phyloP scores from a whole-genome alignment of 35 echinoderm and acorn worm genomes.

The Anneissia japonica region DNA sequence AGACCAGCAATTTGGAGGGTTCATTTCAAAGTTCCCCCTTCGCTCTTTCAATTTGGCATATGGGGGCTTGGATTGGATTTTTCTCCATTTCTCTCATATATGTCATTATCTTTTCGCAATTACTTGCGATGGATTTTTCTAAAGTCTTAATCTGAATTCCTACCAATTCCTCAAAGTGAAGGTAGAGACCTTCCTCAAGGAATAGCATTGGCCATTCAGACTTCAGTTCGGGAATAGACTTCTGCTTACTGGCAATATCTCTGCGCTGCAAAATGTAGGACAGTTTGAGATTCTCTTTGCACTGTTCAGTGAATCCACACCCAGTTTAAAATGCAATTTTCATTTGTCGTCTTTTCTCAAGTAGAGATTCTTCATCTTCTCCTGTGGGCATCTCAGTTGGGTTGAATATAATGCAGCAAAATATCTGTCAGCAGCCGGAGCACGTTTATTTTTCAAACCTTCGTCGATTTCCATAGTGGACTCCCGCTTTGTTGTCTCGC shows the following conservation, averaged over 20 bases:
- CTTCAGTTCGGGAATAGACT: neutral
- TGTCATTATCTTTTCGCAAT: neutral
- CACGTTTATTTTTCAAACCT: neutral
- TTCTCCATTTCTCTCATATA: slow-evolving; percentile 1
- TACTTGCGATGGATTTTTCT: neutral
- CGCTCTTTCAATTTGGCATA: neutral
- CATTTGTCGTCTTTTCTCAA: neutral
- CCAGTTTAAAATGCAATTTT: neutral
- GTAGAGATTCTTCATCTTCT: neutral
- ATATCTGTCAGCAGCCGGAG: neutral
- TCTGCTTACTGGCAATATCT: neutral
- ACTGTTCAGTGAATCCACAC: neutral
- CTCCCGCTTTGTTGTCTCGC: neutral
- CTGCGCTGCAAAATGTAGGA: slow-evolving; percentile 11
- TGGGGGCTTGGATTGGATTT: neutral
- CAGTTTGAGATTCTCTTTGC: neutral
- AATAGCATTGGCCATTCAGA: slow-evolving; percentile 18
- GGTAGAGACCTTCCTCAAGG: neutral
- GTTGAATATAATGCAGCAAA: slow-evolving; percentile 15
- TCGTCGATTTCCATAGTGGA: neutral
- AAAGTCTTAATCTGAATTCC: neutral
- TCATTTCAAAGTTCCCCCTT: slow-evolving; percentile 20
- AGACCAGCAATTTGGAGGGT: slow-evolving; percentile 4
- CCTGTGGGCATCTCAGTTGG: slow-evolving; percentile 3
- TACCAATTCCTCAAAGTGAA: slow-evolving; percentile 21